phyloP scores from a whole-genome alignment of 2,797 vertebrate genomes.

The Mastacembelus armatus region DNA sequence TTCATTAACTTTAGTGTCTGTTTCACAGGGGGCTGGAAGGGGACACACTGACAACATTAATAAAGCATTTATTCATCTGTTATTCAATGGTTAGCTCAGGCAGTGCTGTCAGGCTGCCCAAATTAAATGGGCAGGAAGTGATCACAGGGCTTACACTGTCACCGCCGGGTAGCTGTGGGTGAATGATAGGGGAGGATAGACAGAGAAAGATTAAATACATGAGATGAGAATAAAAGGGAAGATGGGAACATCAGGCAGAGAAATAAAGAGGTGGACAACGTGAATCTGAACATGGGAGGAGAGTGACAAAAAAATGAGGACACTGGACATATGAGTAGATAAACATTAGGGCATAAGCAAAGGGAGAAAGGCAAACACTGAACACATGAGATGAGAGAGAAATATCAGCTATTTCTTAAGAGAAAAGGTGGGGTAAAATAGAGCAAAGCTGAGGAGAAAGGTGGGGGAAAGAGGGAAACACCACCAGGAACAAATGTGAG shows the following conservation, averaged over 20 bases:
- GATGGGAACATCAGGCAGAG: slow-evolving; percentile 69
- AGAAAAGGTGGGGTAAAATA: not conserved
- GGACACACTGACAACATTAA: slow-evolving; percentile 71
- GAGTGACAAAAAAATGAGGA: slow-evolving; percentile 42
- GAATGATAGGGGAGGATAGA: slow-evolving; percentile 63
- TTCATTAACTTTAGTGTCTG: slow-evolving; percentile 68
- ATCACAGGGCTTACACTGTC: slow-evolving; percentile 74
- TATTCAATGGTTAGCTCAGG: slow-evolving; percentile 73
- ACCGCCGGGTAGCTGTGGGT: slow-evolving; percentile 59
- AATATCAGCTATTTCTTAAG: slow-evolving; percentile 1
- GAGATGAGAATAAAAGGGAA: slow-evolving; percentile 70
- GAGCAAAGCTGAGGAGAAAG: slow-evolving; percentile 8
- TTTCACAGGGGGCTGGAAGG: slow-evolving; percentile 49
- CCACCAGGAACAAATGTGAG: not conserved
- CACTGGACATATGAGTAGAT: slow-evolving; percentile 33
- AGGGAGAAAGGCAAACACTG: slow-evolving; percentile 29
- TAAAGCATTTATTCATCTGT: slow-evolving; percentile 78
- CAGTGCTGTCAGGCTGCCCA: slow-evolving; percentile 65
- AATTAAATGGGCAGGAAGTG: slow-evolving; percentile 82
- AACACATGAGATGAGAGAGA: slow-evolving; percentile 33
- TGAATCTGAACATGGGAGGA: slow-evolving; percentile 50
- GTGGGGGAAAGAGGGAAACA: not conserved
- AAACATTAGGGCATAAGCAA: slow-evolving; percentile 39
- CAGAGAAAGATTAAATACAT: slow-evolving; percentile 71
- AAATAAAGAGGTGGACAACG: slow-evolving; percentile 69